Evolutionary conservation across 2,113 vertebrate species (phyloP).

Genomic region (Microcebus tavaratra): DNA sequence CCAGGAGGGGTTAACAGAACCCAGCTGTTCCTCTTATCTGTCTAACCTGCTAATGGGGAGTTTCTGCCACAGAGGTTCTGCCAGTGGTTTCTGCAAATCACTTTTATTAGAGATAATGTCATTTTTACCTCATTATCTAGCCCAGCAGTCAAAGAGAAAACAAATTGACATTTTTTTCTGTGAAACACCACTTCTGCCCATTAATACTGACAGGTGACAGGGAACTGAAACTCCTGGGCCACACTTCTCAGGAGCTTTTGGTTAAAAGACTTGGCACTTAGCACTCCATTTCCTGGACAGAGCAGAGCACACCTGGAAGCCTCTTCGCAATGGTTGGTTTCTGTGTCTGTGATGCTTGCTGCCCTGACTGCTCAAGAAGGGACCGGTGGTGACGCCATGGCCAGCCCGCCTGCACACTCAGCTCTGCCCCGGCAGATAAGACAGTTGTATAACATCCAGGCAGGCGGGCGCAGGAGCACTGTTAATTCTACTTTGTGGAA

Average conservation of each 20-base stretch:
- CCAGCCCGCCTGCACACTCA: accelerated
- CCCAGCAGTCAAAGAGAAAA: conserved; percentile 83
- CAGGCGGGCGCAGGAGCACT: background rate
- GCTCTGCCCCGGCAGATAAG: background rate
- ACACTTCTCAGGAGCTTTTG: conserved; percentile 68
- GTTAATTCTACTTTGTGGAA: conserved; percentile 51
- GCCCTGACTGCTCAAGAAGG: background rate
- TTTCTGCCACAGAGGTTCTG: conserved; percentile 83
- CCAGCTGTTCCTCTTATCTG: conserved; percentile 80
- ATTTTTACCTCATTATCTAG: conserved; percentile 87
- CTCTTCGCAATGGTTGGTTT: background rate
- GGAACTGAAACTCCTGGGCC: conserved; percentile 77
- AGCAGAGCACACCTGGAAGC: background rate
- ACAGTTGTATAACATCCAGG: background rate
- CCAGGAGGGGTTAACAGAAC: conserved; percentile 63
- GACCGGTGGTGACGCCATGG: accelerated
- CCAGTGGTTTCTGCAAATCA: conserved; percentile 83
- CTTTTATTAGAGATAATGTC: conserved; percentile 86
- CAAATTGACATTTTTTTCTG: conserved; percentile 77
- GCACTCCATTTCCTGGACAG: conserved; percentile 31
- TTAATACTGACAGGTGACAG: conserved; percentile 80
- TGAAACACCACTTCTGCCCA: conserved; percentile 76
- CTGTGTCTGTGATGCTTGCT: background rate
- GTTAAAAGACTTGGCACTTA: conserved; percentile 61
- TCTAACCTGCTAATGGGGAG: conserved; percentile 81